phyloP scores from a whole-genome alignment of 1,140 invertebrate species.

The Drosophila melanica region DNA sequence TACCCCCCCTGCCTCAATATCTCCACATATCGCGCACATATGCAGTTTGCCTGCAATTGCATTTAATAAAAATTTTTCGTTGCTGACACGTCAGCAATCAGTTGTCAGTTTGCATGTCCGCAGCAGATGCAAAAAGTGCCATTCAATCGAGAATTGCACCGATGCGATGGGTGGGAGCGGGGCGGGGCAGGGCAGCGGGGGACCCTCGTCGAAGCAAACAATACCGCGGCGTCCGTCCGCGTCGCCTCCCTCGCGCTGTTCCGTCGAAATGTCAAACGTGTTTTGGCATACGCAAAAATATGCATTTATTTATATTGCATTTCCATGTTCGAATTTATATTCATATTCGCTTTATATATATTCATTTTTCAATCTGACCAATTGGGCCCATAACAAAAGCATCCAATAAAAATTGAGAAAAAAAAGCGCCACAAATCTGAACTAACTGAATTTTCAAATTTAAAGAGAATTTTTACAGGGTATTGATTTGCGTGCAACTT shows the following conservation, averaged over 20 bases:
- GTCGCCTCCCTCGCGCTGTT: background rate
- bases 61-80: conserved; percentile 74
- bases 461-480: background rate
- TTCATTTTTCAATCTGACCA: conserved; percentile 34
- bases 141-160: conserved; percentile 14
- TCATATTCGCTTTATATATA: conserved; percentile 1
- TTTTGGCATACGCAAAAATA: conserved; percentile 55
- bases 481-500: conserved; percentile 84
- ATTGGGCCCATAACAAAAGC: conserved; percentile 52
- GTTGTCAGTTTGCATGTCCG: conserved; percentile 66
- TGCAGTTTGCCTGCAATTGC: conserved; percentile 56
- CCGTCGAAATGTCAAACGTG: conserved; percentile 55
- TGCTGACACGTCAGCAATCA: conserved; percentile 62
- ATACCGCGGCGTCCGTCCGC: background rate
- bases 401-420: no score
- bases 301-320: conserved; percentile 69
- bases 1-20: background rate
- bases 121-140: conserved; percentile 39
- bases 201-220: conserved; percentile 19
- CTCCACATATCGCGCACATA: conserved; percentile 5
- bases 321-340: conserved; percentile 30
- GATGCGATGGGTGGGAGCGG: background rate
- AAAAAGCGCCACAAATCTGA: no score
- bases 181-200: background rate
- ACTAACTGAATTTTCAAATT: no score